phyloP scores from a whole-genome alignment of 2,113 vertebrate species.

The Cranoglanis bouderius region DNA sequence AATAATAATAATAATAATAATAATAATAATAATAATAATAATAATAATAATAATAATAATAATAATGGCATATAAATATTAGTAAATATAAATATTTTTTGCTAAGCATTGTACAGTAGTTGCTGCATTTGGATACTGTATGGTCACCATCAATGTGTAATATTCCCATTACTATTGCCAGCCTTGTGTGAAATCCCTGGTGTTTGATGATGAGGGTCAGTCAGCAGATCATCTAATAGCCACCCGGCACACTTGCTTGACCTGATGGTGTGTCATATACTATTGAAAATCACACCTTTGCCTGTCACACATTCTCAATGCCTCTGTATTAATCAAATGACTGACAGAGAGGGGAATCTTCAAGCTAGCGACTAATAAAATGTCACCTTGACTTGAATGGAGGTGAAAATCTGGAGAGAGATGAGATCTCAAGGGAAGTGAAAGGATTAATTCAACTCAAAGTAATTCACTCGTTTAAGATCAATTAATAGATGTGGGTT shows the following conservation, averaged over 20 bases:
- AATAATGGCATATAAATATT: not conserved
- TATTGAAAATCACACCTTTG: conserved; percentile 47
- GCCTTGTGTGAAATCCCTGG: not conserved
- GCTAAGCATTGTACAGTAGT: not conserved
- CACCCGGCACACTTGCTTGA: conserved; percentile 22
- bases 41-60: not conserved
- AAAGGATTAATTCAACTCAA: not conserved
- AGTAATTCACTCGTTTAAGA: conserved; percentile 20
- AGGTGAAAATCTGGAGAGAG: conserved; percentile 38
- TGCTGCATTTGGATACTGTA: too few relatives aligned
- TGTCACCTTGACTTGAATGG: conserved; percentile 50
- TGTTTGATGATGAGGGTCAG: conserved; percentile 39
- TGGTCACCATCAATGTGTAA: not conserved
- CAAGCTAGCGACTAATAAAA: conserved; percentile 46
- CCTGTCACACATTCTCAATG: conserved; percentile 30
- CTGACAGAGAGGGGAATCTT: conserved; percentile 37
- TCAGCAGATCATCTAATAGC: conserved; percentile 38
- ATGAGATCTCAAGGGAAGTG: conserved; percentile 13
- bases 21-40: too few relatives aligned
- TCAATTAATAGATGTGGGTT: not conserved
- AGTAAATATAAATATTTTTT: too few relatives aligned
- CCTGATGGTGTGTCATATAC: conserved; percentile 36
- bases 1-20: not conserved
- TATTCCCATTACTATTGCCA: not conserved
- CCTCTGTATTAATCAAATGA: conserved; percentile 40